Percentiles rank a stretch among this genome's conserved stretches.
Conservation (phyloP, 1,140 invertebrate species). For the Harpegnathos saltator region DNA sequence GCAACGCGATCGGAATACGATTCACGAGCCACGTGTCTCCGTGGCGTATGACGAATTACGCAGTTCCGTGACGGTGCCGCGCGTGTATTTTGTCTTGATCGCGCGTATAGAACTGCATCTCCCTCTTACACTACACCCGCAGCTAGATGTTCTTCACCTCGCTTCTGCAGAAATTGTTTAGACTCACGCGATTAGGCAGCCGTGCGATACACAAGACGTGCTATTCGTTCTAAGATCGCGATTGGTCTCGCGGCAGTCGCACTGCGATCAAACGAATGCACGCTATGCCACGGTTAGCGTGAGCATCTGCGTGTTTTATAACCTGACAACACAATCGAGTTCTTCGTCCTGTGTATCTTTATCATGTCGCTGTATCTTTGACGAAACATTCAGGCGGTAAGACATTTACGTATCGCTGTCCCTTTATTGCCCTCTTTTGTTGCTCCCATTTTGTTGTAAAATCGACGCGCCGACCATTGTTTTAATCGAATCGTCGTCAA, state of each 20-base stretch:
- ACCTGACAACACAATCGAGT: slow-evolving; percentile 71
- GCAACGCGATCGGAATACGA: neutral
- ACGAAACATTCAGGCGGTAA: slow-evolving; percentile 71
- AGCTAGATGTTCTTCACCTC: neutral
- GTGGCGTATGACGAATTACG: neutral
- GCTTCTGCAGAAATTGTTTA: slow-evolving; percentile 57
- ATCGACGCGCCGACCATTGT: neutral
- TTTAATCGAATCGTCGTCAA: neutral
- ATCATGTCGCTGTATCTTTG: slow-evolving; percentile 76
- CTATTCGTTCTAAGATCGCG: slow-evolving; percentile 24
- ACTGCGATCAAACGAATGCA: slow-evolving; percentile 5
- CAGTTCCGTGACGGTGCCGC: neutral
- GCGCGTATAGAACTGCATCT: neutral
- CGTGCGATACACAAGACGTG: slow-evolving; percentile 22
- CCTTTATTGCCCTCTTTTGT: neutral
- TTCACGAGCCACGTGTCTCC: neutral
- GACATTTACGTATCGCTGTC: neutral
- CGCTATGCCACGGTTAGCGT: slow-evolving; percentile 54
- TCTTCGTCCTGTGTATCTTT: slow-evolving; percentile 40
- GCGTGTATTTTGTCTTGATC: neutral
- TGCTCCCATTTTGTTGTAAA: neutral
- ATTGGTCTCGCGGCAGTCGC: slow-evolving; percentile 42
- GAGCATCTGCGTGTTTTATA: slow-evolving; percentile 71
- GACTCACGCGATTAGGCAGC: slow-evolving; percentile 28
- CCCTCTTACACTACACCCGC: neutral